A percentile compares a stretch with the other conserved stretches of the same genome.
Conservation (phyloP, 2,888 invertebrate species). For the Craniophora ligustri region DNA sequence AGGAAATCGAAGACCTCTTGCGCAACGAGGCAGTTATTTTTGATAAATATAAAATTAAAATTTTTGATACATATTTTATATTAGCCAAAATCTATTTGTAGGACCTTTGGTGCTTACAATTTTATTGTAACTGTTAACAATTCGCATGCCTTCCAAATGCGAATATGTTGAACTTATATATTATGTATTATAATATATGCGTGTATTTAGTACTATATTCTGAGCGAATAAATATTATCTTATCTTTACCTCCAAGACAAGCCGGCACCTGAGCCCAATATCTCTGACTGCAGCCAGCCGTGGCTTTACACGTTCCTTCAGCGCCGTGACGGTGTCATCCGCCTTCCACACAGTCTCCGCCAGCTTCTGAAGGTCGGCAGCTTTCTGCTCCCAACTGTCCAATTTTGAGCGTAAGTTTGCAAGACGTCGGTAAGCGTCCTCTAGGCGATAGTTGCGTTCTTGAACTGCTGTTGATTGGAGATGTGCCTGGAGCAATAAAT, state of each 20-base stretch:
- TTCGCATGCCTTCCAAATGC: too few relatives aligned
- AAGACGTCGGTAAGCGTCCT: conserved; percentile 68
- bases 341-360: conserved; percentile 83
- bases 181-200: too few relatives aligned
- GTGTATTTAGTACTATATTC: too few relatives aligned
- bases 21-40: too few relatives aligned
- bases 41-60: too few relatives aligned
- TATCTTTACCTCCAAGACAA: conserved; percentile 77
- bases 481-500: conserved; percentile 67
- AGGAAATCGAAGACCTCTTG: too few relatives aligned
- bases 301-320: conserved; percentile 81
- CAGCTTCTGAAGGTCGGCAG: conserved; percentile 81
- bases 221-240: too few relatives aligned
- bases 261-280: conserved; percentile 71
- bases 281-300: conserved; percentile 67
- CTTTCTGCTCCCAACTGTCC: conserved; percentile 75
- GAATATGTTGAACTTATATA: too few relatives aligned
- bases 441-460: conserved; percentile 77
- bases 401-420: conserved; percentile 61
- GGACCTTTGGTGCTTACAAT: too few relatives aligned
- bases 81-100: too few relatives aligned
- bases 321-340: conserved; percentile 82
- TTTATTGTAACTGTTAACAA: not conserved
- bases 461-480: conserved; percentile 80
- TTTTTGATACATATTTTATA: too few relatives aligned